These are phyloP conservation scores for Felis chaus DNA, from an alignment of 2,113 vertebrate species.

Conservation along the genomic window DNA sequence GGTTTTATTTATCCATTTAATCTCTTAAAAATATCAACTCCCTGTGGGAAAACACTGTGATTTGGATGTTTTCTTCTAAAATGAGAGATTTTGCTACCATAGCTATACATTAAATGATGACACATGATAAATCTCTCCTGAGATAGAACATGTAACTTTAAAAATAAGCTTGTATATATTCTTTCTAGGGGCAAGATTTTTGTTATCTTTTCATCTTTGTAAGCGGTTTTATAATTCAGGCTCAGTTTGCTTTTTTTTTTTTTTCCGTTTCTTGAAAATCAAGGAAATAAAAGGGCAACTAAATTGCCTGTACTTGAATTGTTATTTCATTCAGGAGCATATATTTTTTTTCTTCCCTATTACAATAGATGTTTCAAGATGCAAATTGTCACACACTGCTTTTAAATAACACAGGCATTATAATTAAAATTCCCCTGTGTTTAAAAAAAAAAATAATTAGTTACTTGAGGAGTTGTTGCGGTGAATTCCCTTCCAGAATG, in stretches of 20 bases:
- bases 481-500: slow-evolving; percentile 61
- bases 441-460: slow-evolving; percentile 67
- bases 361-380: slow-evolving; percentile 74
- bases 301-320: slow-evolving; percentile 57
- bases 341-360: slow-evolving; percentile 26
- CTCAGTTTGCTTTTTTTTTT: background rate
- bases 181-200: background rate
- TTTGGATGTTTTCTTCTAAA: background rate
- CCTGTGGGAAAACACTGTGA: background rate
- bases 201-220: slow-evolving; percentile 1
- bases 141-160: background rate
- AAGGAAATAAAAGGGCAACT: slow-evolving; percentile 64
- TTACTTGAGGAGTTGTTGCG: slow-evolving; percentile 69
- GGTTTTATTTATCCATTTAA: background rate
- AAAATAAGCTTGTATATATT: slow-evolving; percentile 21
- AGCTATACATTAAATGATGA: background rate
- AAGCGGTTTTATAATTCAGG: slow-evolving; percentile 30
- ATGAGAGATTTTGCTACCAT: background rate
- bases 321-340: slow-evolving; percentile 51
- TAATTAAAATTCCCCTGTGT: slow-evolving; percentile 76
- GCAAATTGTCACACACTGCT: slow-evolving; percentile 63
- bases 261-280: slow-evolving; percentile 15
- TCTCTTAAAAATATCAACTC: background rate
- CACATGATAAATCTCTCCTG: background rate
- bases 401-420: slow-evolving; percentile 76